Evolutionary conservation across 2,797 vertebrate species (phyloP).

Genomic region (Leucoraja ocellata): DNA sequence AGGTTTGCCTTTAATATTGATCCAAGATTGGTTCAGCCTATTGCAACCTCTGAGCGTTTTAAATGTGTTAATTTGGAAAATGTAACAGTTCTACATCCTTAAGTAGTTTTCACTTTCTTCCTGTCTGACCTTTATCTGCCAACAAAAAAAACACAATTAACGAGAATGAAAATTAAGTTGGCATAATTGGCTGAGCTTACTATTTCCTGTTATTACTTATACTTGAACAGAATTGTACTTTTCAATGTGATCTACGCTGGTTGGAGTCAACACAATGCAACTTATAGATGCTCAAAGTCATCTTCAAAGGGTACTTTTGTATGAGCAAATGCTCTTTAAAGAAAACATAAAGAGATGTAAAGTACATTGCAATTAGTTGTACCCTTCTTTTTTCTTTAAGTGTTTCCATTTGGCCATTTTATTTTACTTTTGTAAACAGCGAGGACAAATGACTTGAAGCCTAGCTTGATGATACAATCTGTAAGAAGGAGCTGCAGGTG

Average conservation of each 20-base stretch:
- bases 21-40: slow-evolving; percentile 50
- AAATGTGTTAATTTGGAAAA: slow-evolving; percentile 60
- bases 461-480: neutral
- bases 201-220: slow-evolving; percentile 14
- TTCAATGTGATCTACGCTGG: neutral
- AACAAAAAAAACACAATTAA: slow-evolving; percentile 45
- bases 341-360: no score
- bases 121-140: slow-evolving; percentile 63
- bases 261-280: neutral
- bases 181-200: neutral
- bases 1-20: slow-evolving; percentile 66
- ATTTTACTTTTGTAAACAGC: neutral
- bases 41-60: slow-evolving; percentile 60
- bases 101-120: slow-evolving; percentile 53
- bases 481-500: no score
- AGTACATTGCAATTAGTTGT: neutral
- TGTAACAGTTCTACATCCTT: slow-evolving; percentile 56
- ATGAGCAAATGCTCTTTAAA: neutral
- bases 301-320: neutral
- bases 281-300: no score
- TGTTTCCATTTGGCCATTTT: neutral
- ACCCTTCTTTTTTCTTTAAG: neutral
- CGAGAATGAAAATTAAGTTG: neutral
- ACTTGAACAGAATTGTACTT: slow-evolving; percentile 13
- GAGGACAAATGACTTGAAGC: neutral